These are phyloP conservation scores for Ichneumoninae sp. DNA, from an alignment of 2,888 invertebrate species.

Conservation along the genomic window DNA sequence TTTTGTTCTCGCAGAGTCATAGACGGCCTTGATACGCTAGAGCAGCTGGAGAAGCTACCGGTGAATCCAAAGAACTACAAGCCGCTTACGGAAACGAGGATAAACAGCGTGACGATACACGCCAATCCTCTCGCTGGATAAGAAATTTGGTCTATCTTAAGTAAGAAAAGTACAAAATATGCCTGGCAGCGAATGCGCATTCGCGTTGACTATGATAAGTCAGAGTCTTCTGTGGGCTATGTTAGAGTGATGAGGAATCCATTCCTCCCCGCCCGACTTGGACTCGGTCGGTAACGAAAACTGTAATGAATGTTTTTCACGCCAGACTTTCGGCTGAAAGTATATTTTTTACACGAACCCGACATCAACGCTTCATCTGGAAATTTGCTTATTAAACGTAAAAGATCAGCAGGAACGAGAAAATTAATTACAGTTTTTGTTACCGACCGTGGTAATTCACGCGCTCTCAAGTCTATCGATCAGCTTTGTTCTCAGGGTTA, in stretches of 20 bases:
- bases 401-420: neutral
- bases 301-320: neutral
- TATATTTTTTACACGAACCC: neutral
- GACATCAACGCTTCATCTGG: too few relatives aligned
- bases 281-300: neutral
- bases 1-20: slow-evolving; percentile 91
- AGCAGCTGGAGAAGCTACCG: slow-evolving; percentile 97
- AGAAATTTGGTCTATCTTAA: slow-evolving; percentile 66
- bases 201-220: neutral
- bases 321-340: neutral
- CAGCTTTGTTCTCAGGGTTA: slow-evolving; percentile 89
- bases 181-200: neutral
- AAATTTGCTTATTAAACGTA: neutral
- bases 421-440: neutral
- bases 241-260: neutral
- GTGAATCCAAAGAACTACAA: slow-evolving; percentile 97
- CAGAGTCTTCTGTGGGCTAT: neutral
- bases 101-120: slow-evolving; percentile 97
- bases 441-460: neutral
- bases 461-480: slow-evolving; percentile 27
- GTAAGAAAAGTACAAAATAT: slow-evolving; percentile 58
- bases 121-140: slow-evolving; percentile 97
- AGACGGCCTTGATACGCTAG: slow-evolving; percentile 97
- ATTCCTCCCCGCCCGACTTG: neutral
- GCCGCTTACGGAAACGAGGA: slow-evolving; percentile 94